A percentile compares a stretch with the other conserved stretches of the same genome.
These are phyloP conservation scores for Falco peregrinus DNA, from an alignment of 2,797 vertebrate species.

Conservation along the genomic window DNA sequence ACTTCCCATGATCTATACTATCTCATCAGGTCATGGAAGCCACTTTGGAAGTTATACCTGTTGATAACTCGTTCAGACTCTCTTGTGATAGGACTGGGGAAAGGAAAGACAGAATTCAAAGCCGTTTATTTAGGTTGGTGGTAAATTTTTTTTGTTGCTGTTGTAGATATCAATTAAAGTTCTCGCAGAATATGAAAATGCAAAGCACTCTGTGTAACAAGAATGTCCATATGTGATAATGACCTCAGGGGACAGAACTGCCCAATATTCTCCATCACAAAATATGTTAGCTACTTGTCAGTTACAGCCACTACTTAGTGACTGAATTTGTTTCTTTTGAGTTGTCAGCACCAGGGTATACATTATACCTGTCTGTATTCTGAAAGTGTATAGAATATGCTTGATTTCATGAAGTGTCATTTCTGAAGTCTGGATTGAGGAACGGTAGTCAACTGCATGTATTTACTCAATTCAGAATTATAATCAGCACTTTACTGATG, in stretches of 20 bases:
- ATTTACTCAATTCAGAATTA: neutral
- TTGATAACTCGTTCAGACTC: neutral
- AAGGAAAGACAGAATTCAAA: neutral
- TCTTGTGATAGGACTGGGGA: neutral
- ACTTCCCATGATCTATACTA: neutral
- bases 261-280: neutral
- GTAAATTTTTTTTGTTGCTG: too few relatives aligned
- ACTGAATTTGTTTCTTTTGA: neutral
- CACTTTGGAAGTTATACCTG: conserved; percentile 6
- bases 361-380: neutral
- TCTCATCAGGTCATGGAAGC: neutral
- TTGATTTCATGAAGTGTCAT: neutral
- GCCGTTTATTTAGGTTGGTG: neutral
- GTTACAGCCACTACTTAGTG: neutral
- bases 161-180: neutral
- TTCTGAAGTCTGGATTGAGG: neutral
- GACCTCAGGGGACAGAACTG: neutral
- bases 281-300: neutral
- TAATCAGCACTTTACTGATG: neutral
- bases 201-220: neutral
- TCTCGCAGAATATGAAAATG: neutral
- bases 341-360: neutral
- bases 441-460: neutral
- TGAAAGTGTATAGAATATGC: neutral
- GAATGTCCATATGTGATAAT: neutral